Percentiles rank a stretch among this genome's conserved stretches.
Evolutionary conservation across 2,797 vertebrate genomes (phyloP).

Genomic region (Nannoperca obscura): DNA sequence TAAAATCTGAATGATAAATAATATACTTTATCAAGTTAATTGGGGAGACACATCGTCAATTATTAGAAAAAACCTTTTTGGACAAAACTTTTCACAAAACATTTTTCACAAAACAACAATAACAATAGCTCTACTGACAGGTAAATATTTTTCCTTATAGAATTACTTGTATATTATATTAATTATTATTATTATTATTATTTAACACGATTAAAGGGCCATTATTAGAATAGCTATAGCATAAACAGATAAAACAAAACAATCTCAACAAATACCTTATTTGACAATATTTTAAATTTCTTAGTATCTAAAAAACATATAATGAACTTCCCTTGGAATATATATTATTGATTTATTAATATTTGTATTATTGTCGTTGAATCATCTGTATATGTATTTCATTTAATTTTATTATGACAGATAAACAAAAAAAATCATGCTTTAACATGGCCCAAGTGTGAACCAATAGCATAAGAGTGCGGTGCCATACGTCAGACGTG

Average conservation of each 20-base stretch:
- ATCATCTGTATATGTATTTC: background rate
- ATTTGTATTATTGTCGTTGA: too few relatives aligned
- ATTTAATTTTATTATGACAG: background rate
- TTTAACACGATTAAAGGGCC: background rate
- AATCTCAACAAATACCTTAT: background rate
- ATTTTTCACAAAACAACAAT: background rate
- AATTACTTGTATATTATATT: background rate
- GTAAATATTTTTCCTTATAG: background rate
- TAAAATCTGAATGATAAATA: background rate
- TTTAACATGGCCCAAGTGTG: conserved; percentile 1
- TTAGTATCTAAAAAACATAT: background rate
- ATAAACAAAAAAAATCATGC: background rate
- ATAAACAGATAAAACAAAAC: background rate
- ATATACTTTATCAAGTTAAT: background rate
- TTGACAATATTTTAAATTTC: background rate
- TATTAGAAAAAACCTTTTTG: background rate
- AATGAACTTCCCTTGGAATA: background rate
- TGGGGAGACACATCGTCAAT: conserved; percentile 3
- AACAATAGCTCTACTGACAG: background rate
- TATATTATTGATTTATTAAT: background rate
- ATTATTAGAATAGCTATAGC: background rate
- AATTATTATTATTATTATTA: background rate
- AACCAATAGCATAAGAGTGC: conserved; percentile 70
- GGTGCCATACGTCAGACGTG: conserved; percentile 73
- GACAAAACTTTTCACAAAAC: background rate